Evolutionary conservation across 2,888 invertebrate genomes (phyloP), one percentile per base, ranked within the genome.

Genomic region (Melanchra persicariae): DNA sequence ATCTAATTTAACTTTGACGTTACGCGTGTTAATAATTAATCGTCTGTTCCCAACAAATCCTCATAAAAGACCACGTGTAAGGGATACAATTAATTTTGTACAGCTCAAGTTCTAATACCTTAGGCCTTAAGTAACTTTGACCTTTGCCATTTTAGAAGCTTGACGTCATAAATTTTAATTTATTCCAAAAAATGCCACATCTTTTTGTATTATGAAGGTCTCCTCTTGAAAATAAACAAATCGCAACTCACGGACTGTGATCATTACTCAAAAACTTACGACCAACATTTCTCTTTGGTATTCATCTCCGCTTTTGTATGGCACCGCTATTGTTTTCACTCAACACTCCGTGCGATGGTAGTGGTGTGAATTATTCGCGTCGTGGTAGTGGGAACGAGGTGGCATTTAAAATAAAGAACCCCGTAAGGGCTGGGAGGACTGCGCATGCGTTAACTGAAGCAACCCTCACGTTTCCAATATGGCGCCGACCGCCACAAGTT

Each of bases 381-480:
- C 77, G 80, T 62, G 57, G 74, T 81, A 84, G 80, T 70, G 77
- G 67, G 82, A 85, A 81, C 77, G 83, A 85, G 87, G 87, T 90
- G 89, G 85, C 87, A 88, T 90, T 90, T 86, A 70, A 74, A 90
- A 88, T 87, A 88, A 86, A 87, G 89, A 89, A 89, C 91, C 89
- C 90, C 84, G 81, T 77, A 73, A 87, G 87, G 89, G 89, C 87
- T 89, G 88, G 59, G 88, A 87, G 85, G 87, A 89, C 51, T 63
- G 91, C 95, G 95, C 95, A 94, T 94, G 95, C 95, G 95, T 89
- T 79, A 87, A 86, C 71, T 74, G 59, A 82, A 87, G 81, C 91
- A 89, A 89, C 94, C 94, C 94, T 88, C 90, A 87, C 87, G 85
- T 92, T 85, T 92, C 91, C 95, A 95, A 95, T 95, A 95, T 95